These are phyloP conservation scores for Diaphora mendica DNA, from an alignment of 2,888 invertebrate genomes.

Conservation along the genomic window DNA sequence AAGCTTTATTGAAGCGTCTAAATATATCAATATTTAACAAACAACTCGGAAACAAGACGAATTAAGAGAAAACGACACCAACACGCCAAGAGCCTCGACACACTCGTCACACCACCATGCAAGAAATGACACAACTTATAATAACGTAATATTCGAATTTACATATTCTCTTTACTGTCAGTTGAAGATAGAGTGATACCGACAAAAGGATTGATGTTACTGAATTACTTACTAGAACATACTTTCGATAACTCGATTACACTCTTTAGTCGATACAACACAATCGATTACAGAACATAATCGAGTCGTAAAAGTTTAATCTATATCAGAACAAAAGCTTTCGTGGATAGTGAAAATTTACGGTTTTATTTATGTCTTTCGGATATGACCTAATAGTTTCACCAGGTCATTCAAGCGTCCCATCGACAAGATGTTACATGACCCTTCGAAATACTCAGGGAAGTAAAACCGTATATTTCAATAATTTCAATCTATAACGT, in stretches of 20 bases:
- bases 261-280: background rate
- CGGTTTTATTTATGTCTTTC: background rate
- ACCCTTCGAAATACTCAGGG: background rate
- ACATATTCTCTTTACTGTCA: slow-evolving; percentile 25
- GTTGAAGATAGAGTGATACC: slow-evolving; percentile 7
- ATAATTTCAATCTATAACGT: background rate
- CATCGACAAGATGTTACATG: background rate
- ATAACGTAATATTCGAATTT: slow-evolving; percentile 19
- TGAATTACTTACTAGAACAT: slow-evolving; percentile 8
- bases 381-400: background rate
- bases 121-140: slow-evolving; percentile 50
- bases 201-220: background rate
- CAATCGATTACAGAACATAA: background rate
- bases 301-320: background rate
- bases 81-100: slow-evolving; percentile 75
- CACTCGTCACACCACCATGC: slow-evolving; percentile 63
- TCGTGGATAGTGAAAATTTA: background rate
- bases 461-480: background rate
- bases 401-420: background rate
- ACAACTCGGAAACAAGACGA: slow-evolving; percentile 62
- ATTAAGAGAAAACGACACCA: slow-evolving; percentile 80
- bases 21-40: slow-evolving; percentile 48
- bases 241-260: too few species aligned
- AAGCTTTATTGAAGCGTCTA: slow-evolving; percentile 64
- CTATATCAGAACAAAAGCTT: background rate